Evolutionary conservation across 2,888 invertebrate genomes (phyloP).

Genomic region (Exephanes ischioxanthus): DNA sequence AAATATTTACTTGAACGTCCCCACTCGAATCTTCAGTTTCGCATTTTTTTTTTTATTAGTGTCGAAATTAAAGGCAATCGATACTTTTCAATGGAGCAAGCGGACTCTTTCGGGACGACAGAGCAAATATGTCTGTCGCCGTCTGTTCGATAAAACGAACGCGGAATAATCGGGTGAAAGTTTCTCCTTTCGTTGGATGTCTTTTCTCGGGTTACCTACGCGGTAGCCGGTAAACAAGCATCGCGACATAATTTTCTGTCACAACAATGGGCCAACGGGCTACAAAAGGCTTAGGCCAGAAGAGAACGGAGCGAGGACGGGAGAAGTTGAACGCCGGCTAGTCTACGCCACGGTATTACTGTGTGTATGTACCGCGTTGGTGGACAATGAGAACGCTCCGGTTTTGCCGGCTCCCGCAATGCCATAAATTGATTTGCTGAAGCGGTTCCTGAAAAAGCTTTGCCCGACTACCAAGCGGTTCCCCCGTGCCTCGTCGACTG

Average conservation of each 20-base stretch:
- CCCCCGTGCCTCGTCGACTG: conserved; percentile 42
- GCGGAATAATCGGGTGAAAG: conserved; percentile 10
- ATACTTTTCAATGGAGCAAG: conserved; percentile 17
- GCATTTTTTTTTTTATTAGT: too few species aligned
- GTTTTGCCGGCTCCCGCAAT: conserved; percentile 63
- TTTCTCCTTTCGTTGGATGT: conserved; percentile 26
- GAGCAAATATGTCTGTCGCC: neutral
- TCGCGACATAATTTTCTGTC: conserved; percentile 82
- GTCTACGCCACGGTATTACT: neutral
- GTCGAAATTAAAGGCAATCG: conserved; percentile 11
- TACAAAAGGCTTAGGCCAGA: conserved; percentile 82
- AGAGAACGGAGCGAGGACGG: conserved; percentile 72
- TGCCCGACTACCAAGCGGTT: conserved; percentile 55
- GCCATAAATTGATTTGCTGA: conserved; percentile 85
- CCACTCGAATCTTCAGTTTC: too few species aligned
- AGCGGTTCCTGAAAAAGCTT: conserved; percentile 80
- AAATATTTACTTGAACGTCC: too few species aligned
- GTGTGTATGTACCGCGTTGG: conserved; percentile 52
- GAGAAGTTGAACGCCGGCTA: conserved; percentile 16
- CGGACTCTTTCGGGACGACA: neutral
- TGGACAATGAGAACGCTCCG: conserved; percentile 83
- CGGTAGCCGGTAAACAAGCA: conserved; percentile 75
- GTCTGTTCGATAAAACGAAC: conserved; percentile 11
- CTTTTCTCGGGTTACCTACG: conserved; percentile 48
- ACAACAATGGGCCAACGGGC: conserved; percentile 81